Conservation (phyloP, 2,888 invertebrate species). For the Drosophila nigricruria region DNA sequence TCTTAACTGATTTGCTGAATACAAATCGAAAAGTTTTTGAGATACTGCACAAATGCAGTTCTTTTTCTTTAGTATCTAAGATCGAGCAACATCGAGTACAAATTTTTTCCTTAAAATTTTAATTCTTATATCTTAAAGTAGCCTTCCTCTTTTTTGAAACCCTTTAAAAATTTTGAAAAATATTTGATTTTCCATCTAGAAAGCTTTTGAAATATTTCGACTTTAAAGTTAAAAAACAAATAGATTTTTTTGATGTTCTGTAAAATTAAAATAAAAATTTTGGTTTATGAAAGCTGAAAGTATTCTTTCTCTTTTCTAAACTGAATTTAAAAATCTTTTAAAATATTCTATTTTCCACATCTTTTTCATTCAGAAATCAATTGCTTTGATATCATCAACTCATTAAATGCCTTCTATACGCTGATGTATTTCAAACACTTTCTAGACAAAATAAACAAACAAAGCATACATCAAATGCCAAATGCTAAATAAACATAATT, state of each 20-base stretch:
- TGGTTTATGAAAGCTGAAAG: not conserved
- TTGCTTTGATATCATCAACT: not conserved
- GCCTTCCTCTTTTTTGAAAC: not conserved
- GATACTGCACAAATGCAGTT: no score
- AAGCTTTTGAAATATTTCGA: not conserved
- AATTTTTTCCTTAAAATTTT: no score
- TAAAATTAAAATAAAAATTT: no score
- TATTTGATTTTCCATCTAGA: not conserved
- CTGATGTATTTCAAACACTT: not conserved
- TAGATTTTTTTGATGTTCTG: no score
- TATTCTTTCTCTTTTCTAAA: not conserved
- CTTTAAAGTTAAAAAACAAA: no score
- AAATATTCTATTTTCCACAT: not conserved
- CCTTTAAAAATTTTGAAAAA: not conserved
- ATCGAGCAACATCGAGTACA: no score
- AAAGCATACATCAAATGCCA: constrained; percentile 8
- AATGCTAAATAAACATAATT: constrained; percentile 21
- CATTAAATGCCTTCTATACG: not conserved
- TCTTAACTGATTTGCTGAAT: no score
- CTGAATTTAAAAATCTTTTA: not conserved
- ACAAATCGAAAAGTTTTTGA: no score
- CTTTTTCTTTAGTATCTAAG: no score
- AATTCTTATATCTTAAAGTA: no score
- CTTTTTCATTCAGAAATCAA: not conserved
- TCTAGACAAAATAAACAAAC: constrained; percentile 9